Evolutionary conservation across 2,888 invertebrate genomes (phyloP).

Genomic region (Apomyelois bistriatella): DNA sequence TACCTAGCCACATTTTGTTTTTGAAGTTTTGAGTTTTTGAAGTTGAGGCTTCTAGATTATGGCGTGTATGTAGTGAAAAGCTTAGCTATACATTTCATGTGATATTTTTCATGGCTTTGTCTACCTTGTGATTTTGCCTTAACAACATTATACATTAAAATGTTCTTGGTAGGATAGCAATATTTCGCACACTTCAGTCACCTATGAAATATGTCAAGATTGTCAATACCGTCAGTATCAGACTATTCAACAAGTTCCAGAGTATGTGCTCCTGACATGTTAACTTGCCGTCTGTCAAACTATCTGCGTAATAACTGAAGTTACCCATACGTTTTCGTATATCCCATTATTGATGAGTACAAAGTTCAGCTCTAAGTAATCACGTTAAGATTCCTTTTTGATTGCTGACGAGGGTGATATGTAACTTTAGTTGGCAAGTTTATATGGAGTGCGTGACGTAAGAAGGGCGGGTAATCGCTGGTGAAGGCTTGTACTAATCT

Average conservation of each 20-base stretch:
- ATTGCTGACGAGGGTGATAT: constrained; percentile 45
- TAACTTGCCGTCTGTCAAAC: constrained; percentile 77
- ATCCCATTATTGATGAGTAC: constrained; percentile 21
- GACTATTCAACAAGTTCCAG: constrained; percentile 62
- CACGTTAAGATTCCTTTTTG: constrained; percentile 44
- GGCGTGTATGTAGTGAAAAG: no score
- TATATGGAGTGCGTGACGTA: constrained; percentile 75
- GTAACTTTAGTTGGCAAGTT: constrained; percentile 47
- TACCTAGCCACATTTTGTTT: no score
- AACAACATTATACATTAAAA: no score
- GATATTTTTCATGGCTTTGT: no score
- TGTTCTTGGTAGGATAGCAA: no score
- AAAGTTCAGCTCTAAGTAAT: constrained; percentile 46
- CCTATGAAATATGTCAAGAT: constrained; percentile 40
- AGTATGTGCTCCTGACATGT: constrained; percentile 69
- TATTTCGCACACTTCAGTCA: background rate
- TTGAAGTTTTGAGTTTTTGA: no score
- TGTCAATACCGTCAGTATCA: constrained; percentile 56
- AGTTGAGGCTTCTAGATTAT: no score
- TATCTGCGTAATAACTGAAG: constrained; percentile 56
- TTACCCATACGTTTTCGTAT: constrained; percentile 30
- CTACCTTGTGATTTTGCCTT: no score
- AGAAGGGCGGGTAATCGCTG: constrained; percentile 72
- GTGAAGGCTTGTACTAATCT: constrained; percentile 80
- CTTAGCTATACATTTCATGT: no score